These are phyloP conservation scores for Henricia sp. DNA, from an alignment of 53 echinoderm and acorn worm species.

Conservation along the genomic window DNA sequence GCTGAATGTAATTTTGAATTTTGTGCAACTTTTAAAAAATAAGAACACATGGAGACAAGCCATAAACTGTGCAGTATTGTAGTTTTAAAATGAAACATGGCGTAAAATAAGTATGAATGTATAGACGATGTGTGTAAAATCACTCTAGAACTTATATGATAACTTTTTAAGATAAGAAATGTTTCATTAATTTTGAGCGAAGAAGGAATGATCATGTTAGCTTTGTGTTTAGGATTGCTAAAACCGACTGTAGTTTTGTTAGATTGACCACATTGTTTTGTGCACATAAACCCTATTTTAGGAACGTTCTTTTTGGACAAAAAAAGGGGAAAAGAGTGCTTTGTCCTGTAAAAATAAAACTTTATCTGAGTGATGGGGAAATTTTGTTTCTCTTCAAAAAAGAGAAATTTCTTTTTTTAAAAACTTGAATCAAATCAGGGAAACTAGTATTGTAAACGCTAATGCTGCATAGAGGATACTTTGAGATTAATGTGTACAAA, in stretches of 20 bases:
- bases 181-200: too few species aligned
- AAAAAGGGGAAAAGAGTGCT: too few species aligned
- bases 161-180: not conserved
- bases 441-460: constrained; percentile 35
- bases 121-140: not conserved
- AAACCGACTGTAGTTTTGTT: not conserved
- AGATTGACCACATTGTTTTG: not conserved
- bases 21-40: too few species aligned
- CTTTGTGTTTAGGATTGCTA: not conserved
- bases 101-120: constrained; percentile 7
- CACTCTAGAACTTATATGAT: constrained; percentile 32
- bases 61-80: constrained; percentile 43
- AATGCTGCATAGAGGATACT: constrained; percentile 34
- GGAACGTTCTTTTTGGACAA: too few species aligned
- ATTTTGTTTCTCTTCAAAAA: too few species aligned
- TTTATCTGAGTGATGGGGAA: too few species aligned
- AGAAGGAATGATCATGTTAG: too few species aligned
- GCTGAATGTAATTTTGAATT: too few species aligned
- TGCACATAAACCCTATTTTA: too few species aligned
- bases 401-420: too few species aligned
- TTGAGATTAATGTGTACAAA: not conserved
- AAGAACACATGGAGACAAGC: not conserved
- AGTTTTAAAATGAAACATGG: constrained; percentile 22
- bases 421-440: constrained; percentile 45
- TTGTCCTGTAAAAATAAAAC: not conserved